A percentile compares a stretch with the other conserved stretches of the same genome.
phyloP scores from a whole-genome alignment of 2,888 invertebrate genomes.

The Tipula vernalis region DNA sequence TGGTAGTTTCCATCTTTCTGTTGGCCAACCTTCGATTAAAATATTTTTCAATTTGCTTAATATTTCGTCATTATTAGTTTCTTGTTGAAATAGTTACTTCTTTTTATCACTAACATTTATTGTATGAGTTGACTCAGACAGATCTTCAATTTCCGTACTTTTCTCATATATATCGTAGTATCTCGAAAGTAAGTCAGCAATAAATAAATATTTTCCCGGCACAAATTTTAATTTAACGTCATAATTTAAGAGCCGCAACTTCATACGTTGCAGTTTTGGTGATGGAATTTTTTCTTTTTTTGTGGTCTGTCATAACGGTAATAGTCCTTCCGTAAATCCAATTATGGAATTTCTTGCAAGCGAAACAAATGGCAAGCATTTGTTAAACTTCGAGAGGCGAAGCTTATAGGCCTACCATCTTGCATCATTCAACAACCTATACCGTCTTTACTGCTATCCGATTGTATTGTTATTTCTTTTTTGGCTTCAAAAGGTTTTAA shows the following conservation, averaged over 20 bases:
- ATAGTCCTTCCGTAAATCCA: no score
- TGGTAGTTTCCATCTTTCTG: conserved; percentile 11
- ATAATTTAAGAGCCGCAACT: conserved; percentile 11
- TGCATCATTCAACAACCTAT: conserved; percentile 11
- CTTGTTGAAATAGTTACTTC: no score
- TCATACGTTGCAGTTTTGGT: no score
- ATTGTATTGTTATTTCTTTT: conserved; percentile 11
- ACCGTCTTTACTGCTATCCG: conserved; percentile 11
- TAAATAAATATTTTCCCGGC: no score
- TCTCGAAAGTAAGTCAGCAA: no score
- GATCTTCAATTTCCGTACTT: conserved; percentile 13
- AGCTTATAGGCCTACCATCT: no score
- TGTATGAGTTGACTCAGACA: conserved; percentile 15
- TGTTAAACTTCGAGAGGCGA: conserved; percentile 11
- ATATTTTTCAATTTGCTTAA: conserved; percentile 5
- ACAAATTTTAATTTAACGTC: not conserved
- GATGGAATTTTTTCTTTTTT: no score
- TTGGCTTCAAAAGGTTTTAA: conserved; percentile 14
- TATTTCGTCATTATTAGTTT: conserved; percentile 12
- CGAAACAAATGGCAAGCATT: not conserved
- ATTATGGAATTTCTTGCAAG: conserved; percentile 13
- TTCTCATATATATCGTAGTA: no score
- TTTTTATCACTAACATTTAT: conserved; percentile 17
- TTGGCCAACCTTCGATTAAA: conserved; percentile 16
- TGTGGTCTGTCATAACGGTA: no score